phyloP scores from a whole-genome alignment of 2,888 invertebrate genomes.

The Metalampra italica region DNA sequence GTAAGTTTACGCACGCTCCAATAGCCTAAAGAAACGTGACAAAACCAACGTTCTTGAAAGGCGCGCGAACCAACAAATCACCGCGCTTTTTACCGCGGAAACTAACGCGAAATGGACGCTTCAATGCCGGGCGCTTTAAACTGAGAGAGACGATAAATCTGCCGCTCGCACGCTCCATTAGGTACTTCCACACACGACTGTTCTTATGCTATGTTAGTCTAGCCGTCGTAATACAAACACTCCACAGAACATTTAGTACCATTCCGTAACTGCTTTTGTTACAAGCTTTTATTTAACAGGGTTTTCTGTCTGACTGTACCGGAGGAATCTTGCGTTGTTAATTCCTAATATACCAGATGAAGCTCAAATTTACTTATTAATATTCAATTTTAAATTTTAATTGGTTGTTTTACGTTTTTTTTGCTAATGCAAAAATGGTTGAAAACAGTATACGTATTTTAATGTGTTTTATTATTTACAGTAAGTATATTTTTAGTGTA shows the following conservation, averaged over 20 bases:
- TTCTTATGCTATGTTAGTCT: neutral
- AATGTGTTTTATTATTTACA: no score
- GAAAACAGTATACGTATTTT: no score
- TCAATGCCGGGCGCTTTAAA: constrained; percentile 15
- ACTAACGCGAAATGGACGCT: constrained; percentile 12
- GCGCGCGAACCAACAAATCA: constrained; percentile 14
- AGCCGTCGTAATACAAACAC: neutral
- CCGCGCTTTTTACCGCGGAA: constrained; percentile 9
- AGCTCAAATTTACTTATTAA: no score
- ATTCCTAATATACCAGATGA: no score
- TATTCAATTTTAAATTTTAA: no score
- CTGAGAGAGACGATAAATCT: constrained; percentile 6
- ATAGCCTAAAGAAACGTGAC: neutral
- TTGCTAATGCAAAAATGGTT: no score
- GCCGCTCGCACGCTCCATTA: constrained; percentile 3
- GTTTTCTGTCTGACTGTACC: no score
- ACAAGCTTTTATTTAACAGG: no score
- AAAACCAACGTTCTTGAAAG: neutral
- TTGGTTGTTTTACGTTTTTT: no score
- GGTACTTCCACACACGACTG: constrained; percentile 1
- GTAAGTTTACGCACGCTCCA: neutral
- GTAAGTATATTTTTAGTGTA: no score
- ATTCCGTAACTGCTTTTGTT: neutral
- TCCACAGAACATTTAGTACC: neutral
- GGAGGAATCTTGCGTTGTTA: neutral